Evolutionary conservation across 2,113 vertebrate species (phyloP).

Genomic region (Andinoacara biseriatus): DNA sequence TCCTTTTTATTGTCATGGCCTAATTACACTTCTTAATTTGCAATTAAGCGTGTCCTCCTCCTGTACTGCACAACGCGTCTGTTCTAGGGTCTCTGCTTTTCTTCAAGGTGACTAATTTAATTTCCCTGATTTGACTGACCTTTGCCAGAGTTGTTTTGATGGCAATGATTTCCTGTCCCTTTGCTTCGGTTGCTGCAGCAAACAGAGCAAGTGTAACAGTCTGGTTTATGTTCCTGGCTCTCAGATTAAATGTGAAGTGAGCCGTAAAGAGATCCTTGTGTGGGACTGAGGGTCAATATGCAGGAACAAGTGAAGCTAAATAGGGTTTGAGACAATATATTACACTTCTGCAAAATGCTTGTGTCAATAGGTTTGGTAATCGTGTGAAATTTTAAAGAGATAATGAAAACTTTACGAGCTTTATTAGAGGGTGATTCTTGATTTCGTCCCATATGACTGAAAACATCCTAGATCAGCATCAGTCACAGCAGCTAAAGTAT

Average conservation of each 20-base stretch:
- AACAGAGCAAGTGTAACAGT: slow-evolving; percentile 72
- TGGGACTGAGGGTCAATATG: slow-evolving; percentile 43
- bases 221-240: slow-evolving; percentile 77
- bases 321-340: neutral
- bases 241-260: slow-evolving; percentile 80
- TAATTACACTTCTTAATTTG: slow-evolving; percentile 45
- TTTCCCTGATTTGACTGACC: slow-evolving; percentile 91
- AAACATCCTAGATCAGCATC: neutral
- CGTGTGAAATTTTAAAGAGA: neutral
- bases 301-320: slow-evolving; percentile 22
- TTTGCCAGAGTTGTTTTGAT: slow-evolving; percentile 89
- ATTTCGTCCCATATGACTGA: neutral
- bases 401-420: neutral
- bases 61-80: slow-evolving; percentile 17
- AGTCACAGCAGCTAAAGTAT: neutral
- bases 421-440: neutral
- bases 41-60: slow-evolving; percentile 10
- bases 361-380: neutral
- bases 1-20: slow-evolving; percentile 42
- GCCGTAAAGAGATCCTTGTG: slow-evolving; percentile 64
- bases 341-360: neutral
- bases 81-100: slow-evolving; percentile 68
- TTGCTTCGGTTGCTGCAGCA: slow-evolving; percentile 81
- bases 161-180: slow-evolving; percentile 95
- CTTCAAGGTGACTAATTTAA: slow-evolving; percentile 90